A percentile compares a stretch with the other conserved stretches of the same genome.
Evolutionary conservation across 2,113 vertebrate genomes (phyloP).

Genomic region (Pardalotus punctatus): DNA sequence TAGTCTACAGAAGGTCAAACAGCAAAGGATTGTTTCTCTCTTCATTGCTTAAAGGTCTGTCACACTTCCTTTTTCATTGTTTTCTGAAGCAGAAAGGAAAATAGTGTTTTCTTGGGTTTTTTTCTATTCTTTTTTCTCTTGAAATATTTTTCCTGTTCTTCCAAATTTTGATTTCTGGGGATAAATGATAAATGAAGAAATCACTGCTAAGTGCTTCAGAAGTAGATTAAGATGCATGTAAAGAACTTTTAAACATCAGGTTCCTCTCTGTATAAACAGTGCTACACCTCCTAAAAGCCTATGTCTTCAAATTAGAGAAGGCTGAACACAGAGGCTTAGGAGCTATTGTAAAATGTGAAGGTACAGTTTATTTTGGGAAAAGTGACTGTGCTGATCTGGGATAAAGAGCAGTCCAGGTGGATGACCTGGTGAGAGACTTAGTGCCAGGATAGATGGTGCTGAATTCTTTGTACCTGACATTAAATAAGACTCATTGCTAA

Average conservation of each 20-base stretch:
- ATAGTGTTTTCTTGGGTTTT: accelerated
- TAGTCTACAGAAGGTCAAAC: not conserved
- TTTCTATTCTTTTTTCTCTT: not conserved
- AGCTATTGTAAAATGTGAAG: not conserved
- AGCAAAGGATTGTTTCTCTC: not conserved
- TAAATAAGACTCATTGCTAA: not conserved
- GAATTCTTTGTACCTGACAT: not conserved
- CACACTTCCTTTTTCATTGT: not conserved
- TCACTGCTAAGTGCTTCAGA: not conserved
- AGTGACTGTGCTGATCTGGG: not conserved
- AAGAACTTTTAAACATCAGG: not conserved
- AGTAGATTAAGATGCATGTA: not conserved
- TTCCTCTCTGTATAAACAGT: not conserved
- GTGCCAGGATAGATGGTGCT: not conserved
- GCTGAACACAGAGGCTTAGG: not conserved
- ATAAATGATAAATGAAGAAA: conserved; percentile 26
- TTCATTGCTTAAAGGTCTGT: not conserved
- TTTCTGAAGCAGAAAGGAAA: not conserved
- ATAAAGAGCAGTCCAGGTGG: not conserved
- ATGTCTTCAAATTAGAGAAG: not conserved
- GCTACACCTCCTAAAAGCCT: not conserved
- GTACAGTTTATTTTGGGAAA: not conserved
- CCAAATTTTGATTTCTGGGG: not conserved
- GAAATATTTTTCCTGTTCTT: not conserved
- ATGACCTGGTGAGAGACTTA: not conserved